Evolutionary conservation across 2,888 invertebrate species (phyloP), one percentile per base, ranked within the genome.

Genomic region (Oscheius sp.): DNA sequence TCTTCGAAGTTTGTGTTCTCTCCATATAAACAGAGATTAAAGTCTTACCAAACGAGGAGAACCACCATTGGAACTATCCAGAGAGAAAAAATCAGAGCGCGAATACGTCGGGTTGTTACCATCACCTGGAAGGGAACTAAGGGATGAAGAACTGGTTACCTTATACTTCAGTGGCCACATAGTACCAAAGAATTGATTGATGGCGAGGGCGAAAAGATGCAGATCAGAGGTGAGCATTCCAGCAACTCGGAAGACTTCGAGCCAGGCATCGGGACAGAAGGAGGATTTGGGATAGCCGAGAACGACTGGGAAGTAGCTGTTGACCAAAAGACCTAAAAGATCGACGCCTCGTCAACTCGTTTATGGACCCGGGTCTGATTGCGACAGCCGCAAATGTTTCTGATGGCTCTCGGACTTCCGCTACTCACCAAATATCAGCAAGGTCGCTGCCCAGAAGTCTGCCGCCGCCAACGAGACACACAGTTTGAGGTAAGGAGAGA

Each of bases 201-300:
- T 76, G 2, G 83, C 82, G 30, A 84, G 65, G 2, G 82, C 84
- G 49, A 83, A 82, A 0, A 84, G 72, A 57, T 84, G 84, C 65
- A 82, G 72, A 71, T 84, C 81, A 5, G 82, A 83, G 6, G 84
- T 84, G 20, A 84, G 74, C 84, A 84, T 84, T 36, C 82, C 82
- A 5, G 78, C 68, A 30, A 84, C 77, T n/a, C 83, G 75, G 50
- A 84, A 80, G 54, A 83, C 80, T 44, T 68, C 80, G 8, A 80
- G 49, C 26, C 75, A 47, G 1, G 78, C 78, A 59, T 77, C 76
- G 57, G 65, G 68, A 51, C 80, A 84, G 61, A 77, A 57, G 12
- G 81, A 71, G 59, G 73, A 59, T 70, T 77, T 59, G 26, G 70
- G 68, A 12, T 76, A 66, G 6, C 80, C 72, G 30, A 80, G 62